Evolutionary conservation across 2,113 vertebrate species (phyloP), one percentile per base, ranked within the genome.

Genomic region (Cacatua alba): DNA sequence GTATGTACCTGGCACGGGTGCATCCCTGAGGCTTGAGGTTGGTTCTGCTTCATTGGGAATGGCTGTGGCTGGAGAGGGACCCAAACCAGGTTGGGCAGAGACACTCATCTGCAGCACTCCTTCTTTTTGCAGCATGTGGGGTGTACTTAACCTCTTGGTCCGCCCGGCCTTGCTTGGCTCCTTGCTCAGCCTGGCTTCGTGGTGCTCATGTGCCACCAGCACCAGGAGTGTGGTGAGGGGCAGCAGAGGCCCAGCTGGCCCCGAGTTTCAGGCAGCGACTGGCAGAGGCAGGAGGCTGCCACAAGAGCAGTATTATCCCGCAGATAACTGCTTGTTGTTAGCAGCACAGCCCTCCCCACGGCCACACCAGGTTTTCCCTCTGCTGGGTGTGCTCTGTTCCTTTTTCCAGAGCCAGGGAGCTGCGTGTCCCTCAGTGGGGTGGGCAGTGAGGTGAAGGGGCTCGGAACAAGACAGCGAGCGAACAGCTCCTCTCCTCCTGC

Each of bases 381-480:
- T 43, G 37, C 37, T 59, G 63, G 15, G 11, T 3, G 7, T 5
- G 44, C 52, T 13, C n/a, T 13, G 35, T 12, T 11, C 31, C 1
- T 76, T 33, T 17, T 72, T 20, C 28, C 26, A 17, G 35, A 49
- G 68, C 60, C 28, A 11, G 78, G 51, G 51, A 51, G 6, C 28
- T 7, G 13, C 4, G n/a, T 1, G 3, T 41, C 65, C 39, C 2
- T 33, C 1, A 2, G 17, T 10, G 43, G 59, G 20, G 10, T 3
- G 21, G 25, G 6, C 1, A 33, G 11, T 33, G 72, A 60, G 53
- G 44, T 1, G 9, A n/a, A 71, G 65, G 68, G 24, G 6, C 33
- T 6, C 18, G 15, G 75, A n/a, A 24, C 0, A 3, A 9, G 75
- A 3, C 10, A 31, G 10, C 1, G 4, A n/a, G 9, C 10, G 57